Base-by-base conservation (phyloP, 2,888 invertebrate species). In the Periphyllus acericola region DNA sequence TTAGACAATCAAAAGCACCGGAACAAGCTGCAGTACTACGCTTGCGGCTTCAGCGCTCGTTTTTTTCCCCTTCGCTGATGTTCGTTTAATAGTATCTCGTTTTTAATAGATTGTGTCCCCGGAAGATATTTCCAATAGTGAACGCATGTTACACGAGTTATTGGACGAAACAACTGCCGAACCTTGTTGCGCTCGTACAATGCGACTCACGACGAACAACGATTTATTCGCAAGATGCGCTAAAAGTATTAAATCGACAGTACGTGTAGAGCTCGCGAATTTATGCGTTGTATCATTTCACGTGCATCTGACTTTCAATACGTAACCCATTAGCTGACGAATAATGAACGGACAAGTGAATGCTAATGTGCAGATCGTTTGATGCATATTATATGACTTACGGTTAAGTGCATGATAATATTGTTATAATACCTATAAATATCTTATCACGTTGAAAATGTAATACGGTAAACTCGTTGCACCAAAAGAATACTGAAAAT, bases 281-380 rank as follows among this genome's bases (percentile, higher is more conserved):
- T 5, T 40, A 9, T 3, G 40, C n/a, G 32, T 17, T 80, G 60
- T 40, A 32, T 82, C 9, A 40, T 40, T 40, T 9, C 9, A 0
- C 40, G n/a, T 82, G n/a, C 66, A 66, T 40, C 21, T 36, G 40
- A 36, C 60, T 83, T 75, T 74, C 66, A 66, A 36, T 40, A 25
- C 32, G 17, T 66, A 84, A 76, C 66, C 83, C 75, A 76, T 84
- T 84, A 84, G 32, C 66, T 75, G 21, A 32, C 40, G 32, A 32
- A 76, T 84, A 66, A 84, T 76, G 32, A 84, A 84, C 66, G 40
- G 66, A 84, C n/a, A 60, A 40, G 60, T 25, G 83, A 84, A 76
- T 84, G 66, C 29, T 76, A 76, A 75, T 84, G 75, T 76, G n/a
- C 75, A 76, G 66, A 66, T 84, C 40, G 76, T 84, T 76, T 29